These are phyloP conservation scores for Antitype chi DNA, from an alignment of 2,888 invertebrate species.

Conservation along the genomic window DNA sequence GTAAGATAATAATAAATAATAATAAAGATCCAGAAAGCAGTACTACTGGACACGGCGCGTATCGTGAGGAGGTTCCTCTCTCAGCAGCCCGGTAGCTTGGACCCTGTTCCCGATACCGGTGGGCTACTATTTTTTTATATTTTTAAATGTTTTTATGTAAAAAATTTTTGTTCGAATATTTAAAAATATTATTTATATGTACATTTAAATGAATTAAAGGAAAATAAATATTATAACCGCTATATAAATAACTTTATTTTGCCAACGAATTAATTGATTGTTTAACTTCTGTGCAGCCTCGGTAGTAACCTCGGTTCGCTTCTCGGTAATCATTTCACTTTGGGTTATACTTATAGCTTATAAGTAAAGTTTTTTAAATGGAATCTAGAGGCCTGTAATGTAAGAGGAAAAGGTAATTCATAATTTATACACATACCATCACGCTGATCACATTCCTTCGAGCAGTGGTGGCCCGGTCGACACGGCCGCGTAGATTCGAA, in stretches of 20 bases:
- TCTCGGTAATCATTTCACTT: constrained; percentile 51
- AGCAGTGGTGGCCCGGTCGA: background rate
- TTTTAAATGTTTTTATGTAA: too few species aligned
- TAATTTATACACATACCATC: background rate
- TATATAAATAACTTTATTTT: background rate
- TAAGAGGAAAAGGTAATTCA: background rate
- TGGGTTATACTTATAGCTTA: background rate
- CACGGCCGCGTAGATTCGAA: background rate
- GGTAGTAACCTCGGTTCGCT: constrained; percentile 39
- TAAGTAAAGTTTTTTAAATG: constrained; percentile 12
- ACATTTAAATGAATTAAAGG: too few species aligned
- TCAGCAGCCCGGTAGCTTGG: too few species aligned
- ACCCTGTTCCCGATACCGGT: too few species aligned
- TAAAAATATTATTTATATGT: too few species aligned
- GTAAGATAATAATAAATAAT: too few species aligned
- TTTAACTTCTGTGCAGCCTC: constrained; percentile 23
- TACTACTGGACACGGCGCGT: too few species aligned
- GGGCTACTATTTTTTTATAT: too few species aligned
- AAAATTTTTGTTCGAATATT: too few species aligned
- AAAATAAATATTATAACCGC: too few species aligned
- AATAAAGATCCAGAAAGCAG: too few species aligned
- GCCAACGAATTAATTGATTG: constrained; percentile 3
- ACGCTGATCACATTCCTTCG: background rate
- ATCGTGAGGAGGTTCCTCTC: too few species aligned
- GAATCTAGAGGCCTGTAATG: constrained; percentile 12